Evolutionary conservation across 2,113 vertebrate species (phyloP), one percentile per base, ranked within the genome.

Genomic region (Smithornis capensis): DNA sequence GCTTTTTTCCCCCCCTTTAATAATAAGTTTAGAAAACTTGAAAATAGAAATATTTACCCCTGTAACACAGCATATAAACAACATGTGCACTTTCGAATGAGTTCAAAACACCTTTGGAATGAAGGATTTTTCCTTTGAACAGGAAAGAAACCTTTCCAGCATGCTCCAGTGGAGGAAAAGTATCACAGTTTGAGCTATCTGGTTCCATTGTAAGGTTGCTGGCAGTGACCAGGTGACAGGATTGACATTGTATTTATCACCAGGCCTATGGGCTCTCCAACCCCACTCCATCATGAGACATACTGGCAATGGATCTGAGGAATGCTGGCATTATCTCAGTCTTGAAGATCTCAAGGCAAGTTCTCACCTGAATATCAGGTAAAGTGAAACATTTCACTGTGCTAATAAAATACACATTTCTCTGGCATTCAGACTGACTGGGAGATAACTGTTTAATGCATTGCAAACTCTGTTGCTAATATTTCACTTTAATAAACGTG

Each of bases 191-290:
- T 38, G 87, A 83, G 55, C 60, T 33, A 83, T 56, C 87, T 94
- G 62, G 52, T 96, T 89, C 69, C 67, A 69, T 44, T 68, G 40
- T 60, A 79, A 65, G 31, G 67, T 40, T 90, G 64, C 78, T 96
- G 74, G 67, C 78, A 50, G 68, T 80, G 62, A 73, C 55, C 28
- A 4, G 0, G 14, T 6, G 19, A n/a, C 49, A 13, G 63, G 88
- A 96, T 49, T 96, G 92, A 84, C 17, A 7, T 21, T 63, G 87
- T 27, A 70, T 90, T 94, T 93, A 97, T 84, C 93, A 93, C 52
- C 81, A 40, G 74, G 53, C 53, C 62, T 55, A 19, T 80, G 75
- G 64, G 73, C 50, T 52, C 90, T 93, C 71, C 0, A 6, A 94
- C 69, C 83, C 60, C 4, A 5, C 92, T 92, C 75, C 33, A 68